These are phyloP conservation scores for Oreochromis spilurus DNA, from an alignment of 2,113 vertebrate genomes.

Conservation along the genomic window DNA sequence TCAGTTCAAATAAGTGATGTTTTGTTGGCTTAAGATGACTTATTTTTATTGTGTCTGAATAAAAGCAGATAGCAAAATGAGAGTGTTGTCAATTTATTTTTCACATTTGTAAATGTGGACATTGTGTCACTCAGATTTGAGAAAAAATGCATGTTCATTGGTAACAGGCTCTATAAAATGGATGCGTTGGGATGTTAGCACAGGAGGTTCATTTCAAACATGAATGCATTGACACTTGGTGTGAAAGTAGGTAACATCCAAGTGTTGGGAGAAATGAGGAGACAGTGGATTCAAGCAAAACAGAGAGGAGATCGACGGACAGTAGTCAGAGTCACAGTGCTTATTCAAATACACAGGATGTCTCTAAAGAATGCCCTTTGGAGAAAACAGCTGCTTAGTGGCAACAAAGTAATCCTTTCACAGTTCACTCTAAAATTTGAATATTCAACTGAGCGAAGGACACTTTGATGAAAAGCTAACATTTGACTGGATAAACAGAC, in stretches of 20 bases:
- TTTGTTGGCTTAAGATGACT: neutral
- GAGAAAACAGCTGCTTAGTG: neutral
- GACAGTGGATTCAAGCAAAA: neutral
- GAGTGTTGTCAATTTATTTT: neutral
- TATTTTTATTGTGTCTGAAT: slow-evolving; percentile 20
- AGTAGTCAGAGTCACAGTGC: neutral
- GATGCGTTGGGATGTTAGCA: neutral
- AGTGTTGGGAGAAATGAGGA: neutral
- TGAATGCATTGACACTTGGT: neutral
- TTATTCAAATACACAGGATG: neutral
- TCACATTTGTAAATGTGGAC: neutral
- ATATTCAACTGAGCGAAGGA: neutral
- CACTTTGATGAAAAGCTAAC: neutral
- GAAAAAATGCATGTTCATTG: neutral
- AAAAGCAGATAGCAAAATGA: slow-evolving; percentile 7
- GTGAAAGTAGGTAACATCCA: neutral
- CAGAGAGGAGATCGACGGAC: neutral
- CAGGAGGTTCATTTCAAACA: neutral
- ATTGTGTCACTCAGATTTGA: neutral
- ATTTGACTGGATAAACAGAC: neutral
- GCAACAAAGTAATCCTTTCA: neutral
- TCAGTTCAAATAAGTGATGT: neutral
- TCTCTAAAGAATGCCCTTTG: neutral
- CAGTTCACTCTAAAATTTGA: neutral
- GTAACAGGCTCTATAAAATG: neutral